Conservation (phyloP, 35 echinoderm and acorn worm genomes). For the Apostichopus californicus region DNA sequence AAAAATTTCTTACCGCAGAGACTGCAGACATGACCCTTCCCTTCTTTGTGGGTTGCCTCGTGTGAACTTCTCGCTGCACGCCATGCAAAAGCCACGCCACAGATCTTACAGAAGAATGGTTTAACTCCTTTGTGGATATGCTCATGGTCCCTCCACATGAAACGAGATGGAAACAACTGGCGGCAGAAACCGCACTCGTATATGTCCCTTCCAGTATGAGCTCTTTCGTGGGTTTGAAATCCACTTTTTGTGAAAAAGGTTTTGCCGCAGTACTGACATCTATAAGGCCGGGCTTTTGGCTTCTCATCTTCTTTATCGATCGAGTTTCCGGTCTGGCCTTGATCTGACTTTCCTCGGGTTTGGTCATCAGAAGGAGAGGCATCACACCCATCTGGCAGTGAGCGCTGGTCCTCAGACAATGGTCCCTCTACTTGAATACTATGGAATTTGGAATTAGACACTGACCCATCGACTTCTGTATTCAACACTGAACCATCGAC, state of each 20-base stretch:
- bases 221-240: not conserved
- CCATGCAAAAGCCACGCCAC: not conserved
- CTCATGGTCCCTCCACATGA: not conserved
- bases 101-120: not conserved
- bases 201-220: not conserved
- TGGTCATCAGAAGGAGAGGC: too few relatives aligned
- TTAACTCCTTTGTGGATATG: conserved; percentile 1
- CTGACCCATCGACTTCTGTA: too few relatives aligned
- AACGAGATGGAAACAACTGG: not conserved
- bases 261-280: not conserved
- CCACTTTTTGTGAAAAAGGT: not conserved
- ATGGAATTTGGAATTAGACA: too few relatives aligned
- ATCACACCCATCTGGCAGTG: too few relatives aligned
- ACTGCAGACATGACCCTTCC: not conserved
- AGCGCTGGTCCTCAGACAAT: too few relatives aligned
- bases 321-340: too few relatives aligned
- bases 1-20: not conserved
- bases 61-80: not conserved
- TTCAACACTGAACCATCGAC: too few relatives aligned
- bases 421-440: too few relatives aligned
- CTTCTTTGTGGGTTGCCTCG: not conserved
- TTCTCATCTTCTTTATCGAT: too few relatives aligned
- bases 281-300: not conserved
- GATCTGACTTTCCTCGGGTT: too few relatives aligned
- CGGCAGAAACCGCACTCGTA: conserved; percentile 3